phyloP scores from a whole-genome alignment of 2,888 invertebrate genomes.

The Andrena dorsata region DNA sequence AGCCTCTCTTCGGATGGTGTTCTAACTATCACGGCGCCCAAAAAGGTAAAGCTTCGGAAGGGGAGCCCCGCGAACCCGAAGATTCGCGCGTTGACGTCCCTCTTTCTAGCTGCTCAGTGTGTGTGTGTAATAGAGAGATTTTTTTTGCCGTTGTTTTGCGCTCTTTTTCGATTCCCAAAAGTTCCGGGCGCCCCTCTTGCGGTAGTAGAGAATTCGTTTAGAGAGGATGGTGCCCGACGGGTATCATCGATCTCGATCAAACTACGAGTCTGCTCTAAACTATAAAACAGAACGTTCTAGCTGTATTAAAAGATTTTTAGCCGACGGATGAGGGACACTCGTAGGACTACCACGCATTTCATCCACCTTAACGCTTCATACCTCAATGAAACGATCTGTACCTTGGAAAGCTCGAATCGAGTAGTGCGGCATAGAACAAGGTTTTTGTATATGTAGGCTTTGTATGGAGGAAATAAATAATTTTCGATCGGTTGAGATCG shows the following conservation, averaged over 20 bases:
- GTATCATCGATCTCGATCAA: conserved; percentile 74
- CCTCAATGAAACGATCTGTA: not conserved
- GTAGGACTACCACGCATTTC: not conserved
- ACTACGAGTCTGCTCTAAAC: conserved; percentile 76
- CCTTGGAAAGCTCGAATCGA: not conserved
- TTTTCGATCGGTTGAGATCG: conserved; percentile 49
- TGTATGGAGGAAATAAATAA: not conserved
- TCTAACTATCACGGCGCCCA: conserved; percentile 85
- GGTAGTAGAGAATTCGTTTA: conserved; percentile 66
- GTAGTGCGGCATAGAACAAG: not conserved
- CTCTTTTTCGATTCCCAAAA: conserved; percentile 58
- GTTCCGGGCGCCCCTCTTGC: conserved; percentile 61
- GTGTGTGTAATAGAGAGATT: conserved; percentile 19
- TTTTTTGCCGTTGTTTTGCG: conserved; percentile 53
- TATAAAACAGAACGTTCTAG: conserved; percentile 72
- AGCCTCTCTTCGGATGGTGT: conserved; percentile 85
- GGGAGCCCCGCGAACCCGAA: conserved; percentile 39
- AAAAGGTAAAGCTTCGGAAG: conserved; percentile 75
- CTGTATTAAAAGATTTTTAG: conserved; percentile 54
- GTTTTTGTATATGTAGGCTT: no score
- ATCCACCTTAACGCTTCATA: conserved; percentile 52
- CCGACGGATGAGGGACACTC: conserved; percentile 61
- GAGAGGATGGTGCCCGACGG: conserved; percentile 72
- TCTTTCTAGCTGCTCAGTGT: conserved; percentile 35
- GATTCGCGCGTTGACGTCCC: conserved; percentile 12